Conservation (phyloP, 2,113 vertebrate species). For the Tichodroma muraria region DNA sequence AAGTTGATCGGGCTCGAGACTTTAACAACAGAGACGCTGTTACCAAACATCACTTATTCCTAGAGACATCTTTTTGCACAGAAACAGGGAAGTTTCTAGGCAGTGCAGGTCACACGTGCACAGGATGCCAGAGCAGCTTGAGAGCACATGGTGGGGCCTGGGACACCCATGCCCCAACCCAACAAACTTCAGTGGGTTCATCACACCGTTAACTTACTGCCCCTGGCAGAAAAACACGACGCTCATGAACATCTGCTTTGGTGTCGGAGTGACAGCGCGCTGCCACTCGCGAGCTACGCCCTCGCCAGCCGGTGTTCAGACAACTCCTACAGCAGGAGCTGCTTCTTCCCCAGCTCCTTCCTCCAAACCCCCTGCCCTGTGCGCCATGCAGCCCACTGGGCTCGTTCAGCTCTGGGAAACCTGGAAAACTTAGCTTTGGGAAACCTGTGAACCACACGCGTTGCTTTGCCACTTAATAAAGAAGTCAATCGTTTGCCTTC, state of each 20-base stretch:
- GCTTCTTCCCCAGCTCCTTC: neutral
- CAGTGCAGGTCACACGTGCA: slow-evolving; percentile 55
- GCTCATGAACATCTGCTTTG: slow-evolving; percentile 31
- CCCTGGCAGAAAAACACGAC: neutral
- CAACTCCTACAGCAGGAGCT: neutral
- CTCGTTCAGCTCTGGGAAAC: neutral
- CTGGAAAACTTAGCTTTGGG: neutral
- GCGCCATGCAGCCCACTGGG: neutral
- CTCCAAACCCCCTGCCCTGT: neutral
- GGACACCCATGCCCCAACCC: slow-evolving; percentile 59
- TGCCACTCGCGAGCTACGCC: neutral
- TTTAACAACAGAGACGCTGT: neutral
- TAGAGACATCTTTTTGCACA: slow-evolving; percentile 51
- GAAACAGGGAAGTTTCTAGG: slow-evolving; percentile 53
- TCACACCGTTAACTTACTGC: slow-evolving; percentile 58
- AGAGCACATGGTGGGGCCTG: slow-evolving; percentile 61
- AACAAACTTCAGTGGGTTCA: slow-evolving; percentile 50
- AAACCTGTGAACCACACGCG: slow-evolving; percentile 2
- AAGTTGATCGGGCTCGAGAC: neutral
- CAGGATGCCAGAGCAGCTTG: slow-evolving; percentile 61
- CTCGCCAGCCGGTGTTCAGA: neutral
- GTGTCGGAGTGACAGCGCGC: neutral
- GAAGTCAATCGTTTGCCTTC: neutral
- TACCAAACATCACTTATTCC: neutral
- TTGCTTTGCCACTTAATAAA: neutral